Base-by-base conservation (phyloP, 1,140 invertebrate genomes). In the Lasaia peninsularis region DNA sequence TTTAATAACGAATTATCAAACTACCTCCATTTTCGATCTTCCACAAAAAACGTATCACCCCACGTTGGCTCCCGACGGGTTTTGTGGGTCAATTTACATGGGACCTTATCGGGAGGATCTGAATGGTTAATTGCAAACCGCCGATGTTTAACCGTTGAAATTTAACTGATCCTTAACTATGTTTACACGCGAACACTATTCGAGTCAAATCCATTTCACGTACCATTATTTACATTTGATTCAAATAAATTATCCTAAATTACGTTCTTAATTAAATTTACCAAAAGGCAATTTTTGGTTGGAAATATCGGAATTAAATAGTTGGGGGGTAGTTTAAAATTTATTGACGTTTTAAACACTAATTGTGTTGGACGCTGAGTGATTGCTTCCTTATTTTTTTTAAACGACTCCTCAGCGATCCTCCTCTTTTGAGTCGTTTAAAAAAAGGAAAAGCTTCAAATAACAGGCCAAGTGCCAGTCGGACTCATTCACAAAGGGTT, bases 61-160 rank as follows among this genome's bases (percentile, higher is more conserved):
- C 18, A 44, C 37, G 16, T 18, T 44, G 37, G 37, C 37, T 44
- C 37, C 37, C 37, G 16, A 40, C 37, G 37, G 14, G 16, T 54
- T 75, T 75, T 76, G 71, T 75, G 60, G 58, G 58, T 75, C 69
- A 78, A 84, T 84, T 81, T 84, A 67, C 78, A 81, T 84, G 75
- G 65, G 51, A 14, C 37, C 62, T 79, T 80, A 81, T 81, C 77
- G 61, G 9, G 16, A 56, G 54, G 34, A 84, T 84, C 80, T 75
- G 69, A 76, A 74, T 69, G 58, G 73, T 76, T 81, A 80, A 83
- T 83, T 80, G 80, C 80, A 73, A 74, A 70, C 68, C 58, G 54
- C 58, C 61, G 77, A 76, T 78, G 76, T 65, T 69, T 73, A 78
- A 75, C 77, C 74, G 73, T 73, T 68, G 65, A 49, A 62, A 65